These are phyloP conservation scores for Squalus acanthias DNA, from an alignment of 2,797 vertebrate species.

Conservation along the genomic window DNA sequence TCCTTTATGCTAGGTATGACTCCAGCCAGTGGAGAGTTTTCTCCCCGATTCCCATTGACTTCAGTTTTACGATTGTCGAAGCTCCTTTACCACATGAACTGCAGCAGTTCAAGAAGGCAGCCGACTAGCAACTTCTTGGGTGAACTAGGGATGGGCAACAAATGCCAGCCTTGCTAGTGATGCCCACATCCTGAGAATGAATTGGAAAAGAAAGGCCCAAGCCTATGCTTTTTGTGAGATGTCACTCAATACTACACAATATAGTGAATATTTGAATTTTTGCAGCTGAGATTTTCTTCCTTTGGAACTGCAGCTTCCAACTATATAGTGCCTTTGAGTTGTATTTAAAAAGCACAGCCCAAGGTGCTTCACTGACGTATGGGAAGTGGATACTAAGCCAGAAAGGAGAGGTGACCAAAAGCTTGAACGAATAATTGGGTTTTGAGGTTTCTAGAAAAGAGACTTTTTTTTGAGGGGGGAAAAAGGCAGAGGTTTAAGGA, in stretches of 20 bases:
- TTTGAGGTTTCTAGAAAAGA: background rate
- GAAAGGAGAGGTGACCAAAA: background rate
- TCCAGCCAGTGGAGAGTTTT: too few relatives aligned
- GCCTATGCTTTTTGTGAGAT: background rate
- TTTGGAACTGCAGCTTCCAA: background rate
- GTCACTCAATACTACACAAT: background rate
- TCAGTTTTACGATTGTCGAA: too few relatives aligned
- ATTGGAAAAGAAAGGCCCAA: background rate
- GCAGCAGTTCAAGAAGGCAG: too few relatives aligned
- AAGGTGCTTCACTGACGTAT: background rate
- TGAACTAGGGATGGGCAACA: too few relatives aligned
- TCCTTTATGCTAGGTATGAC: too few relatives aligned
- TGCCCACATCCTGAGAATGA: too few relatives aligned
- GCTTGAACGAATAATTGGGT: background rate
- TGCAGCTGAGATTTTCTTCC: background rate
- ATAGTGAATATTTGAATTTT: background rate
- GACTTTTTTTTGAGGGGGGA: background rate
- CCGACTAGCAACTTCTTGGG: too few relatives aligned
- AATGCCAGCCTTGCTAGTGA: background rate
- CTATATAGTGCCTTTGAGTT: too few relatives aligned
- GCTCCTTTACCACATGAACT: too few relatives aligned
- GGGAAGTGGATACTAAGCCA: background rate
- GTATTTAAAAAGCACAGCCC: background rate
- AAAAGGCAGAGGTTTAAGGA: too few relatives aligned
- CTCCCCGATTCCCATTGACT: too few relatives aligned